A percentile compares a stretch with the other conserved stretches of the same genome.
phyloP scores from a whole-genome alignment of 2,797 vertebrate species.

The Lerista edwardsae region DNA sequence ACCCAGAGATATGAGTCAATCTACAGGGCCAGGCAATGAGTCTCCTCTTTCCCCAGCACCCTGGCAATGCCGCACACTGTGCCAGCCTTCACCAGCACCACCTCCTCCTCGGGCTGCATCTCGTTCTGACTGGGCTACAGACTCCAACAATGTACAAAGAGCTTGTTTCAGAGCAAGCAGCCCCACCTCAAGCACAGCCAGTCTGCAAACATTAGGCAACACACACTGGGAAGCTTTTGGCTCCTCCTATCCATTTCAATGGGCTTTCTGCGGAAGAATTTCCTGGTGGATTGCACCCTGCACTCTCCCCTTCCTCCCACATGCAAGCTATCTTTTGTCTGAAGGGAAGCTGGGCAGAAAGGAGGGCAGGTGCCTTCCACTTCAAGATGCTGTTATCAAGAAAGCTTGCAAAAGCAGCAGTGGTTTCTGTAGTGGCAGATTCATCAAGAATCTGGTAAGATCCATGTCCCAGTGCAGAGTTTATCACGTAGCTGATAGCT shows the following conservation, averaged over 20 bases:
- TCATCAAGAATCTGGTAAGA: constrained; percentile 13
- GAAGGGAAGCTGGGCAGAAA: neutral
- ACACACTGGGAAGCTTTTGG: neutral
- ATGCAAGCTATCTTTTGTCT: neutral
- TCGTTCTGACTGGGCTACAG: constrained; percentile 62
- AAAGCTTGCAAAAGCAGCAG: neutral
- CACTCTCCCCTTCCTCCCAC: constrained; percentile 16
- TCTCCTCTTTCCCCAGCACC: neutral
- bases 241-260: neutral
- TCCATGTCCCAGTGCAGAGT: neutral
- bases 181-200: constrained; percentile 51
- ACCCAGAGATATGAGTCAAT: neutral
- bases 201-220: constrained; percentile 32
- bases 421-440: neutral
- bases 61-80: constrained; percentile 54
- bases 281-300: neutral
- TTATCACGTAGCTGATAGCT: constrained; percentile 35
- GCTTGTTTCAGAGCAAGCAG: constrained; percentile 59
- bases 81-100: constrained; percentile 65
- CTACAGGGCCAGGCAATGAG: constrained; percentile 44
- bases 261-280: neutral
- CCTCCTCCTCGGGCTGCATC: constrained; percentile 62
- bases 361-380: neutral
- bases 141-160: constrained; percentile 70
- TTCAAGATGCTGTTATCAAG: constrained; percentile 11